Conservation (phyloP, 2,797 vertebrate species). For the Takifugu ocellatus region DNA sequence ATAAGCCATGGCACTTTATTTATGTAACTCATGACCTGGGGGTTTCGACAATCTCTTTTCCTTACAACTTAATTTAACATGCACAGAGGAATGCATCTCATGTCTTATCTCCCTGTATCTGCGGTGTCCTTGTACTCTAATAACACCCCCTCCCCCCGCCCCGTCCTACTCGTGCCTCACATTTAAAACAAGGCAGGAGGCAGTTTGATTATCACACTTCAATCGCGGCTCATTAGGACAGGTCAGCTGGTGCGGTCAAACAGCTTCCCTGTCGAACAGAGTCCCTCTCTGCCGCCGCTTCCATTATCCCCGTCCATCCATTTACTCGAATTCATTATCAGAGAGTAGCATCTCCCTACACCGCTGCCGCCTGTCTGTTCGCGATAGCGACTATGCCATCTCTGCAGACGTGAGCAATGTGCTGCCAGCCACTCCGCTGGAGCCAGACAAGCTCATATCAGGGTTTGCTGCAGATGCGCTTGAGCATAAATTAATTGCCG, state of each 20-base stretch:
- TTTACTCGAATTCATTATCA: constrained; percentile 58
- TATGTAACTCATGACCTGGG: constrained; percentile 10
- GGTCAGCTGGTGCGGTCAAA: constrained; percentile 73
- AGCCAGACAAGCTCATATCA: constrained; percentile 63
- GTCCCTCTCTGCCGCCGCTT: constrained; percentile 54
- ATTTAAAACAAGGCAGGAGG: constrained; percentile 62
- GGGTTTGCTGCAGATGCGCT: constrained; percentile 54
- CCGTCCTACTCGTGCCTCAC: constrained; percentile 29
- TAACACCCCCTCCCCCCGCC: constrained; percentile 15
- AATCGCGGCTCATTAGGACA: constrained; percentile 69
- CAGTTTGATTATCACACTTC: constrained; percentile 70
- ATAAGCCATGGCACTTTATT: constrained; percentile 41
- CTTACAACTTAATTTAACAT: neutral
- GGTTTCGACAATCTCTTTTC: too few species aligned
- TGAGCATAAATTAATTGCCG: constrained; percentile 70
- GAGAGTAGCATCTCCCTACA: constrained; percentile 64
- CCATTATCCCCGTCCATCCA: constrained; percentile 38
- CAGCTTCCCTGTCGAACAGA: constrained; percentile 41
- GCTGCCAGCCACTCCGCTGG: constrained; percentile 54
- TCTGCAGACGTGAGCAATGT: constrained; percentile 48
- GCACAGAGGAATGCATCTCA: constrained; percentile 37
- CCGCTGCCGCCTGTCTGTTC: constrained; percentile 55
- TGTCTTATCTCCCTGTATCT: constrained; percentile 29
- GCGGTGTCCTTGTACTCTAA: constrained; percentile 44
- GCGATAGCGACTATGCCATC: constrained; percentile 53